Percentiles rank a stretch among this genome's conserved stretches.
These are phyloP conservation scores for Berghia stephanieae DNA, from an alignment of 1,140 invertebrate genomes.

Conservation along the genomic window DNA sequence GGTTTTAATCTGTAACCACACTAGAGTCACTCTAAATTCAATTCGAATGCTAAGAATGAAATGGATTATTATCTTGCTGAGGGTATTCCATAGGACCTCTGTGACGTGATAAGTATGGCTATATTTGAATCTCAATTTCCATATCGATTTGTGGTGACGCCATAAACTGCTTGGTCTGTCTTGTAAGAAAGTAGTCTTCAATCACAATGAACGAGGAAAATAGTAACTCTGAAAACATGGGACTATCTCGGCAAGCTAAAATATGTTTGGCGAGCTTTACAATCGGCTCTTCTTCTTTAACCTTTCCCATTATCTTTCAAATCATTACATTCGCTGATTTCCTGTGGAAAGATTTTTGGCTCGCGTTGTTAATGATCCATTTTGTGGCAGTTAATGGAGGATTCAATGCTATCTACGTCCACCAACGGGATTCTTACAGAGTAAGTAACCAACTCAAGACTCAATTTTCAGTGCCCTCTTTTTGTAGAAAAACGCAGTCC, in stretches of 20 bases:
- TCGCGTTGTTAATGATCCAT: conserved; percentile 24
- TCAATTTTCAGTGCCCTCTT: not conserved
- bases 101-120: too few species aligned
- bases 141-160: too few species aligned
- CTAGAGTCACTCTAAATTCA: too few species aligned
- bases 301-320: conserved; percentile 3
- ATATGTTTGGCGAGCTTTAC: conserved; percentile 12
- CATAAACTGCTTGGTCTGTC: too few species aligned
- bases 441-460: not conserved
- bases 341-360: conserved; percentile 28
- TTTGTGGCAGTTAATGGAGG: conserved; percentile 23
- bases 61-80: too few species aligned
- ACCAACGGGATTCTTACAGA: conserved; percentile 30
- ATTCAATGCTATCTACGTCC: conserved; percentile 26
- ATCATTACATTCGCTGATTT: conserved; percentile 1
- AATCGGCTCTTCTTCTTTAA: not conserved
- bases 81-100: too few species aligned
- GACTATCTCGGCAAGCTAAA: conserved; percentile 27
- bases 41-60: too few species aligned
- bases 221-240: too few species aligned
- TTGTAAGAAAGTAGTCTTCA: too few species aligned
- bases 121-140: too few species aligned
- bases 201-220: too few species aligned
- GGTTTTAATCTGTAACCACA: too few species aligned
- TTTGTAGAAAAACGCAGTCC: not conserved